Percentiles rank a stretch among this genome's conserved stretches.
Conservation (phyloP, 35 echinoderm and acorn worm species). For the Holothuria glaberrima region DNA sequence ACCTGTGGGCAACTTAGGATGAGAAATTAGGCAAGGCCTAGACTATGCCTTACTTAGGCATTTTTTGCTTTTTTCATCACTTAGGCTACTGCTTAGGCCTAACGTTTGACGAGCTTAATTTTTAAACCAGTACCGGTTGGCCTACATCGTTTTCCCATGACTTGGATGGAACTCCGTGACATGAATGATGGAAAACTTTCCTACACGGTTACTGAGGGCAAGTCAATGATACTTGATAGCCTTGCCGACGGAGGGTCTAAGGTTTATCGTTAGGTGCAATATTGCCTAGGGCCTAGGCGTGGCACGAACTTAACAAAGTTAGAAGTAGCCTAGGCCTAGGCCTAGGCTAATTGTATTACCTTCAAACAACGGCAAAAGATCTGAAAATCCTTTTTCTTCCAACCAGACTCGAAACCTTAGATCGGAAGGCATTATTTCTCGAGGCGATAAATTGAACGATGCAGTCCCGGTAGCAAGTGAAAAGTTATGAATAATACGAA, state of each 20-base stretch:
- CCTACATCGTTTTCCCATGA: conserved; percentile 6
- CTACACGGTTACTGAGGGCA: neutral
- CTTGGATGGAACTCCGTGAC: conserved; percentile 8
- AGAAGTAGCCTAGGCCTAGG: too few species aligned
- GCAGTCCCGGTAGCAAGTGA: conserved; percentile 16
- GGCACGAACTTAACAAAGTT: conserved; percentile 12
- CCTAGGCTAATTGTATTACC: neutral
- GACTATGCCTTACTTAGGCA: neutral
- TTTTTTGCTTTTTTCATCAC: conserved; percentile 23
- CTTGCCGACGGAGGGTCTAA: neutral
- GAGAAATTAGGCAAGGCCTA: conserved; percentile 10
- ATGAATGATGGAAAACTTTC: neutral
- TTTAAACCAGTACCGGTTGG: neutral
- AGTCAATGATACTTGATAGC: neutral
- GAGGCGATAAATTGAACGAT: neutral
- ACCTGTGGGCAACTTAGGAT: neutral
- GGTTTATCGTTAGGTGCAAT: neutral
- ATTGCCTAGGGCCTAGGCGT: conserved; percentile 3
- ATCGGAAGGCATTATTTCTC: neutral
- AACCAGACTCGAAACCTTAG: neutral
- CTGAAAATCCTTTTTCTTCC: conserved; percentile 4
- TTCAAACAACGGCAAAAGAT: conserved; percentile 16
- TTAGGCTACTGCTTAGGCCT: conserved; percentile 1
- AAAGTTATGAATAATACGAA: too few species aligned
- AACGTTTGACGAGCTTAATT: neutral